A percentile compares a stretch with the other conserved stretches of the same genome.
Evolutionary conservation across 2,797 vertebrate genomes (phyloP).

Genomic region (Fistularia tabacaria): DNA sequence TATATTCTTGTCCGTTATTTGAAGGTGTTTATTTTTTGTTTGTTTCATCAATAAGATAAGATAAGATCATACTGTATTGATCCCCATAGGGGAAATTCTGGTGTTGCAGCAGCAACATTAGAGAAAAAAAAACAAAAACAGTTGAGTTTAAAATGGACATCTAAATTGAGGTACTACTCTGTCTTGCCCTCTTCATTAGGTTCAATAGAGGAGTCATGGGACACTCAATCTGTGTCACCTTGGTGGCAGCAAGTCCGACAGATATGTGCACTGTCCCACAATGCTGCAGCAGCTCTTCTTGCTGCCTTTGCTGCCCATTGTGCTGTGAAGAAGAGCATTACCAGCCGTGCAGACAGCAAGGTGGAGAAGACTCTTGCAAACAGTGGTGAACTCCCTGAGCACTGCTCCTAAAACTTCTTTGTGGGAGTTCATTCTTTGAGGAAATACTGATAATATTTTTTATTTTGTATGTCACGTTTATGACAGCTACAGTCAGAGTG

Average conservation of each 20-base stretch:
- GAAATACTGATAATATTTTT: background rate
- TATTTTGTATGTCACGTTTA: slow-evolving; percentile 9
- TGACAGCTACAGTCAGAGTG: slow-evolving; percentile 79
- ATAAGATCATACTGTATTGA: too few species aligned
- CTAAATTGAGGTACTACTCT: background rate
- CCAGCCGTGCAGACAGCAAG: slow-evolving; percentile 78
- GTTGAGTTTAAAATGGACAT: background rate
- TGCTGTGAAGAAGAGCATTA: slow-evolving; percentile 79
- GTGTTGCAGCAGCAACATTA: too few species aligned
- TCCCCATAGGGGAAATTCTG: too few species aligned
- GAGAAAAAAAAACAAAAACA: background rate
- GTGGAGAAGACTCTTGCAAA: slow-evolving; percentile 53
- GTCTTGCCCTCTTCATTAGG: slow-evolving; percentile 62
- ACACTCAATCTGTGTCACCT: slow-evolving; percentile 88
- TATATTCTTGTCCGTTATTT: background rate
- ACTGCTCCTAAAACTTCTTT: too few species aligned
- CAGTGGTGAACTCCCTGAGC: too few species aligned
- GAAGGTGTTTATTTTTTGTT: background rate
- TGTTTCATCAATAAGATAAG: too few species aligned
- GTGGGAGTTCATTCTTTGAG: too few species aligned
- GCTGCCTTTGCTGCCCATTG: slow-evolving; percentile 85
- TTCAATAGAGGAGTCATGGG: slow-evolving; percentile 89
- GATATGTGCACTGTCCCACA: slow-evolving; percentile 86
- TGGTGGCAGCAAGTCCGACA: slow-evolving; percentile 96
- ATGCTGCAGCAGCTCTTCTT: slow-evolving; percentile 83